These are phyloP conservation scores for Carlito syrichta DNA, from an alignment of 2,113 vertebrate genomes.

Conservation along the genomic window DNA sequence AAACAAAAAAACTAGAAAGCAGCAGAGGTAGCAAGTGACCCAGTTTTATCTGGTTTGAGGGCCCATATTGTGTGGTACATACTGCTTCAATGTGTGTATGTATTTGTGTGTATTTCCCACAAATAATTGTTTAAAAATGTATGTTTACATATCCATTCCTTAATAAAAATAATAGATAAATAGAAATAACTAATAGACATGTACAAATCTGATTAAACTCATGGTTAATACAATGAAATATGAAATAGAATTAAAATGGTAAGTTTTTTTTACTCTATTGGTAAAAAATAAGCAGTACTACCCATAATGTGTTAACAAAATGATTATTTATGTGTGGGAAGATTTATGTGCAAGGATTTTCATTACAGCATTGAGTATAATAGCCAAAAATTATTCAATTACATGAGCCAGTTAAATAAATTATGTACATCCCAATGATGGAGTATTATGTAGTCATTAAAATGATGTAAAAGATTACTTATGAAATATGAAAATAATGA, in stretches of 20 bases:
- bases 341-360: constrained; percentile 26
- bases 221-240: constrained; percentile 41
- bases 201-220: background rate
- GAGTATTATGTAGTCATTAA: constrained; percentile 61
- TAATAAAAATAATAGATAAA: background rate
- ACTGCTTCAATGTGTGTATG: background rate
- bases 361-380: constrained; percentile 41
- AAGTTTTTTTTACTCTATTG: background rate
- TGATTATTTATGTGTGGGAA: constrained; percentile 42
- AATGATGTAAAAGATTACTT: constrained; percentile 50
- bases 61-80: background rate
- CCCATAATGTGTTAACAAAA: constrained; percentile 15
- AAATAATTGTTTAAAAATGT: background rate
- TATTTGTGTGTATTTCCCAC: background rate
- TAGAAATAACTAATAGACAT: background rate
- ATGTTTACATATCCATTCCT: background rate
- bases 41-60: background rate
- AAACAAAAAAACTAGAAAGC: background rate
- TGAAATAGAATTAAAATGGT: constrained; percentile 33
- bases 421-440: constrained; percentile 28
- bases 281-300: constrained; percentile 11
- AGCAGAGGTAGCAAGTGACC: background rate
- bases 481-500: constrained; percentile 44
- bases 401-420: constrained; percentile 14
- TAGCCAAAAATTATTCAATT: constrained; percentile 34